These are phyloP conservation scores for Thripadectes ignobilis DNA, from an alignment of 2,797 vertebrate species.

Conservation along the genomic window DNA sequence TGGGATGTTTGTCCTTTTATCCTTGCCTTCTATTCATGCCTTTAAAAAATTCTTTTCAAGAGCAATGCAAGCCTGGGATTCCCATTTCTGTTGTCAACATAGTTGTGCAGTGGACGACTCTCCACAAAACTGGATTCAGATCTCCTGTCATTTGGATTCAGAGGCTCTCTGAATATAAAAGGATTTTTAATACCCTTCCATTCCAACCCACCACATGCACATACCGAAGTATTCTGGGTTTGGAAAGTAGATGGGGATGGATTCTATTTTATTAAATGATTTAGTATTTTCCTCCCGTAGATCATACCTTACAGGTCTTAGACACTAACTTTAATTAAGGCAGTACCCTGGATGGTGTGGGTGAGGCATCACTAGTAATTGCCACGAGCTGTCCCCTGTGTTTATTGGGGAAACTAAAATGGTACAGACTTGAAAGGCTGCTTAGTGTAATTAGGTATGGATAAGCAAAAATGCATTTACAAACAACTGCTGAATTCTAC, in stretches of 20 bases:
- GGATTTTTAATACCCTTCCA: neutral
- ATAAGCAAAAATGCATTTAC: neutral
- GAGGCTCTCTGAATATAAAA: neutral
- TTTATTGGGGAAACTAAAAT: neutral
- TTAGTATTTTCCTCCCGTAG: neutral
- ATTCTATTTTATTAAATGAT: neutral
- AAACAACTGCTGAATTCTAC: neutral
- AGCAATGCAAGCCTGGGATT: neutral
- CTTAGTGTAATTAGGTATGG: neutral
- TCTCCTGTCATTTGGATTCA: neutral
- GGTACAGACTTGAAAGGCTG: neutral
- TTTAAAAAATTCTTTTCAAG: neutral
- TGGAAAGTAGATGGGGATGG: neutral
- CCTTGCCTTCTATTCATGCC: neutral
- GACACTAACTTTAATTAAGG: neutral
- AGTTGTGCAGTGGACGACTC: neutral
- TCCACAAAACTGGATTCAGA: neutral
- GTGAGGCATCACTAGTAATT: neutral
- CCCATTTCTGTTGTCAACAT: neutral
- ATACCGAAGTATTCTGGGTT: neutral
- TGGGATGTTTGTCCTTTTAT: neutral
- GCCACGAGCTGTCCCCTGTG: neutral
- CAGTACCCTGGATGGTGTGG: neutral
- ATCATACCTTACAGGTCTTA: neutral
- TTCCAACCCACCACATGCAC: rapidly evolving